These are phyloP conservation scores for Anguilla anguilla DNA, from an alignment of 2,797 vertebrate species.

Conservation along the genomic window DNA sequence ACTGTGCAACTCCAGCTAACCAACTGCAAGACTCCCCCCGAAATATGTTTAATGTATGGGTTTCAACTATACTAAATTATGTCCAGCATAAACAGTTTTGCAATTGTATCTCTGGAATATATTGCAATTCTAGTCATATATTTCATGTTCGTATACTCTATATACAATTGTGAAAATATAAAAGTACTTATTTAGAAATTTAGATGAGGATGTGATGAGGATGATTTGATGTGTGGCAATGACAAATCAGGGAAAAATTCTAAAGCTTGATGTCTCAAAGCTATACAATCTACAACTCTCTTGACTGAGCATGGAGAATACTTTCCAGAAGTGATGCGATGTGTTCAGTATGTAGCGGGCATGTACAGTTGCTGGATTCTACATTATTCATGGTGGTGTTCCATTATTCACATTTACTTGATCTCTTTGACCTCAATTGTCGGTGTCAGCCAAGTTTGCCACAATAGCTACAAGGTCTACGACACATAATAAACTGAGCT, in stretches of 20 bases:
- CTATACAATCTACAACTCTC: not conserved
- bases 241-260: not conserved
- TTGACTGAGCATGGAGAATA: not conserved
- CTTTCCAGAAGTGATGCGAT: not conserved
- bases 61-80: not conserved
- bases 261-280: not conserved
- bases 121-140: too few species aligned
- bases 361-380: not conserved
- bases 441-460: too few species aligned
- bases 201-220: too few species aligned
- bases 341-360: not conserved
- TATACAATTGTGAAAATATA: too few species aligned
- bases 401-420: constrained; percentile 8
- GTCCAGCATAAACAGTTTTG: too few species aligned
- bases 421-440: not conserved
- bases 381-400: not conserved
- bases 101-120: too few species aligned
- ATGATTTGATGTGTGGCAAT: not conserved
- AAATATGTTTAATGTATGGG: not conserved
- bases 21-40: not conserved
- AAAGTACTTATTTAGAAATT: too few species aligned
- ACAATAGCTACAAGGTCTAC: not conserved
- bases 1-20: not conserved
- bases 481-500: not conserved
- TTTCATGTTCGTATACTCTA: too few species aligned